Evolutionary conservation across 2,113 vertebrate species (phyloP).

Genomic region (Camelus dromedarius): DNA sequence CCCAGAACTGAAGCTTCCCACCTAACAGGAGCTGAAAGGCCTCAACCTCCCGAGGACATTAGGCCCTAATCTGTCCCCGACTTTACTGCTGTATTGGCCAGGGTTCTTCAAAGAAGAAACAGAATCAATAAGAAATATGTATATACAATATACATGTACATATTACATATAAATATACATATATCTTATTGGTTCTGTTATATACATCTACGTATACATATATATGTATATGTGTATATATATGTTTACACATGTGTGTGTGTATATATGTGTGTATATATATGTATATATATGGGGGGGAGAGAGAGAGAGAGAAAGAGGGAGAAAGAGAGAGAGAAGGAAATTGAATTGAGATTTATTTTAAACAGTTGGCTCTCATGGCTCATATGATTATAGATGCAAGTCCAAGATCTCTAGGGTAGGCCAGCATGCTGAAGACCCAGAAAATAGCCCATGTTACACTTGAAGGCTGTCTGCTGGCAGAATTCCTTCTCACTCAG

Average conservation of each 20-base stretch:
- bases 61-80: neutral
- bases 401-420: neutral
- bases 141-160: too few relatives aligned
- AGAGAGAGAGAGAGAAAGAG: neutral
- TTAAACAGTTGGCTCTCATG: constrained; percentile 3
- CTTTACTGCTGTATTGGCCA: neutral
- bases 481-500: neutral
- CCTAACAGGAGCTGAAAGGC: neutral
- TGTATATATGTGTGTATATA: too few relatives aligned
- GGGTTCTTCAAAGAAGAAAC: constrained; percentile 9
- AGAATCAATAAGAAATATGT: neutral
- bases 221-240: too few relatives aligned
- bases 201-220: too few relatives aligned
- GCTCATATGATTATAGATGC: neutral
- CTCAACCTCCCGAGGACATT: neutral
- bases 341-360: neutral
- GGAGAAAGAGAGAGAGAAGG: neutral
- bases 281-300: neutral
- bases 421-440: neutral
- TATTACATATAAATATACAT: too few relatives aligned
- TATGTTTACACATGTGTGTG: too few relatives aligned
- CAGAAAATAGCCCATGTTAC: neutral
- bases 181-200: too few relatives aligned
- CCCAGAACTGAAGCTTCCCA: neutral
- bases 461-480: neutral